These are phyloP conservation scores for Cyanoderma ruficeps DNA, from an alignment of 2,113 vertebrate genomes.

Conservation along the genomic window DNA sequence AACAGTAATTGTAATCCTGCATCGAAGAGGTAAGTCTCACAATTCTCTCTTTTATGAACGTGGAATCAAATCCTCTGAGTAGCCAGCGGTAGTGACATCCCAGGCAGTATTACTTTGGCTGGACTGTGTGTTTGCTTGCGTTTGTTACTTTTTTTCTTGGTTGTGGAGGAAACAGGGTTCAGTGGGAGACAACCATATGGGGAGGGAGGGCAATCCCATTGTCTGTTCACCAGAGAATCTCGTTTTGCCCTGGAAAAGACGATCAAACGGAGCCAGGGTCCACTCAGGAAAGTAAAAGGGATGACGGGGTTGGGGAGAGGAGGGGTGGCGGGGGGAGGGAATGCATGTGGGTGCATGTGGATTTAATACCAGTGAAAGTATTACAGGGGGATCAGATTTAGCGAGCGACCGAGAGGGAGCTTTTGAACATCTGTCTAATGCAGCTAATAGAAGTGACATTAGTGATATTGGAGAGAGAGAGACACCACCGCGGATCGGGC, in stretches of 20 bases:
- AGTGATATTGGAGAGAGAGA: constrained; percentile 70
- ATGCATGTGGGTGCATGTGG: constrained; percentile 46
- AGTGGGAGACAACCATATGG: constrained; percentile 2
- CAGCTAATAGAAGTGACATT: constrained; percentile 78
- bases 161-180: background rate
- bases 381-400: constrained; percentile 69
- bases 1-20: background rate
- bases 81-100: background rate
- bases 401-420: constrained; percentile 44
- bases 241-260: constrained; percentile 55
- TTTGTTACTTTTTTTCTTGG: background rate
- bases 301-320: background rate
- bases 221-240: constrained; percentile 40
- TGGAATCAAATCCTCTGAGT: background rate
- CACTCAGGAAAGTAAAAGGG: constrained; percentile 57
- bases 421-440: constrained; percentile 76
- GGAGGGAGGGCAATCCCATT: constrained; percentile 23
- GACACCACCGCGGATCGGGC: constrained; percentile 37
- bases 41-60: background rate
- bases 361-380: constrained; percentile 78
- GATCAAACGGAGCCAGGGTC: constrained; percentile 25
- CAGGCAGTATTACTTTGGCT: background rate
- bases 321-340: background rate
- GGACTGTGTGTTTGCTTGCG: background rate
- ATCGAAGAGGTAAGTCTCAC: background rate